Evolutionary conservation across 1,140 invertebrate genomes (phyloP), one percentile per base, ranked within the genome.

Genomic region (Ylistrum balloti): DNA sequence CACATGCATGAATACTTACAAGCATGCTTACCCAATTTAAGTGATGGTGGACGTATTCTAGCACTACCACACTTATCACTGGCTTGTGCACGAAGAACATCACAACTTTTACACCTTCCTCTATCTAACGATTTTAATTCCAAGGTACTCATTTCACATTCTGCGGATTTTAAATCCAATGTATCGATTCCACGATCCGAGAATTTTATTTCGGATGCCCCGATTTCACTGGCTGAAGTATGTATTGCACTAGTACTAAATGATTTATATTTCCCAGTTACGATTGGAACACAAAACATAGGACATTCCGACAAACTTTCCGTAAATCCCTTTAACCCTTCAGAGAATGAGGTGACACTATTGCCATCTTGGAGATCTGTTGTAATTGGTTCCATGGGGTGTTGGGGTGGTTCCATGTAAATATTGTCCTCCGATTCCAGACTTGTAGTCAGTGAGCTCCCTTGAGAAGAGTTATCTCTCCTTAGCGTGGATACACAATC

Each of bases 21-120:
- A 28, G 56, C n/a, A 74, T 28, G 15, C 56, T 74, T 74, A 74
- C 56, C 56, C 56, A 74, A n/a, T 7, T 74, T 74, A 28, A 74
- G 56, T 74, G 56, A 74, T n/a, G 56, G 56, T 5, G 56, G 56
- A 7, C 56, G 56, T 74, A n/a, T 74, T 17, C 17, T 74, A 74
- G 22, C 28, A 28, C 28, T n/a, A 74, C n/a, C n/a, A 74, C 22
- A 28, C 56, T 74, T 74, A 74, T 74, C 56, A 74, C 56, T n/a
- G 22, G 56, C 45, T 17, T 56, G 45, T 56, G 45, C 56, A 74
- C 56, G 56, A 74, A 74, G 56, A 3, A 74, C 56, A 74, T 74
- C 56, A 74, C 56, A 74, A 74, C 56, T 74, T 74, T 74, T 74
- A 74, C 56, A 74, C 56, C 56, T 74, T 74, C 56, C 56, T 11